Evolutionary conservation across 1,140 invertebrate genomes (phyloP), one percentile per base, ranked within the genome.

Genomic region (Bradysia coprophila): DNA sequence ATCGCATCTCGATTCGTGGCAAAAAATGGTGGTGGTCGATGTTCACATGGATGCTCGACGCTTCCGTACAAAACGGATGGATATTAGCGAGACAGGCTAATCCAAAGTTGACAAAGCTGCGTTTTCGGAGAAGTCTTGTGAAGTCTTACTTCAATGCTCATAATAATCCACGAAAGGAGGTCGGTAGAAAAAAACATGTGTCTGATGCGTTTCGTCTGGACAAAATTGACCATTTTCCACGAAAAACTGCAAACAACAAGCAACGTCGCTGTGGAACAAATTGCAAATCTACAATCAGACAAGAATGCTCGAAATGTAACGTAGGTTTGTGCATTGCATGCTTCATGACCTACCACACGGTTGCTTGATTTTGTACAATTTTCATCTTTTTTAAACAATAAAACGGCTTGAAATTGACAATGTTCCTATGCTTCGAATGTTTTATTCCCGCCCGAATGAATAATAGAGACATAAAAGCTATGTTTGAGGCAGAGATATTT

Each of bases 1-100:
- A 57, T 33, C 45, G 48, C 43, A 53, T 50, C 18, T 46, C 43
- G 21, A 45, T 54, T 36, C 42, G 46, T 38, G 47, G 48, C 16
- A 50, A 53, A 46, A 56, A 56, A 43, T 54, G 48, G 49, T 53
- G 46, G 47, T 53, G 46, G 46, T 47, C 46, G 22, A 42, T 54
- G 10, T 57, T 57, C 45, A 46, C 47, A n/a, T 51, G 51, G 43
- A 46, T 57, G 39, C 37, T 58, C 23, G 52, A 54, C 40, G 48
- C 46, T 47, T 24, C 44, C 40, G 37, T 49, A 21, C 32, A 53
- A 36, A 56, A 56, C 51, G 45, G 44, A 3, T 51, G 47, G 46
- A 19, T 40, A 32, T 33, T 43, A 2, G 42, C 45, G 37, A 21
- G 41, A 24, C 38, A 31, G 19, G 40, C 38, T 32, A 32, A 36